Evolutionary conservation across 2,113 vertebrate species (phyloP).

Genomic region (Solea solea): DNA sequence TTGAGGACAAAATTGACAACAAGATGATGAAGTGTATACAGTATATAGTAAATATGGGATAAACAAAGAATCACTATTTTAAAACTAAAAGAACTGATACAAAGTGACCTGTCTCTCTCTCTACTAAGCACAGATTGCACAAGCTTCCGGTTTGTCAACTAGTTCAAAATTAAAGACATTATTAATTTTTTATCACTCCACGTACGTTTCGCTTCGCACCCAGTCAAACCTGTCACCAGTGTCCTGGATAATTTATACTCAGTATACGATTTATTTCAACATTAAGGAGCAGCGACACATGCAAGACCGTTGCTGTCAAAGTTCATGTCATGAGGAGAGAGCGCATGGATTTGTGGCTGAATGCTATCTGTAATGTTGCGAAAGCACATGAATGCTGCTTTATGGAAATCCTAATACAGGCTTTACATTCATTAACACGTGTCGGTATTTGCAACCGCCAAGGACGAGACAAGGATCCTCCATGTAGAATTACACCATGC

Average conservation of each 20-base stretch:
- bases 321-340: not conserved
- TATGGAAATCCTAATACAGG: slow-evolving; percentile 41
- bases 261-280: not conserved
- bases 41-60: too few species aligned
- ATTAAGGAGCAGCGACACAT: not conserved
- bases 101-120: too few species aligned
- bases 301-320: not conserved
- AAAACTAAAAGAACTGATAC: too few species aligned
- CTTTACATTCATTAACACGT: slow-evolving; percentile 52
- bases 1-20: too few species aligned
- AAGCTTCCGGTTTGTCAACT: not conserved
- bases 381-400: slow-evolving; percentile 6
- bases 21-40: too few species aligned
- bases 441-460: slow-evolving; percentile 30
- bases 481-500: slow-evolving; percentile 57
- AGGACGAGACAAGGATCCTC: slow-evolving; percentile 46
- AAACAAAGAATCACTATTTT: too few species aligned
- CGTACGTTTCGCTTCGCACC: not conserved
- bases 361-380: slow-evolving; percentile 17
- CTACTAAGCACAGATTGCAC: not conserved
- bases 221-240: slow-evolving; percentile 5
- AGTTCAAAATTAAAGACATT: slow-evolving; percentile 7
- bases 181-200: slow-evolving; percentile 7
- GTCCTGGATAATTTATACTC: not conserved
- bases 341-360: slow-evolving; percentile 33